Conservation (phyloP, 2,888 invertebrate genomes). For the Rhopalosiphum nymphaeae region DNA sequence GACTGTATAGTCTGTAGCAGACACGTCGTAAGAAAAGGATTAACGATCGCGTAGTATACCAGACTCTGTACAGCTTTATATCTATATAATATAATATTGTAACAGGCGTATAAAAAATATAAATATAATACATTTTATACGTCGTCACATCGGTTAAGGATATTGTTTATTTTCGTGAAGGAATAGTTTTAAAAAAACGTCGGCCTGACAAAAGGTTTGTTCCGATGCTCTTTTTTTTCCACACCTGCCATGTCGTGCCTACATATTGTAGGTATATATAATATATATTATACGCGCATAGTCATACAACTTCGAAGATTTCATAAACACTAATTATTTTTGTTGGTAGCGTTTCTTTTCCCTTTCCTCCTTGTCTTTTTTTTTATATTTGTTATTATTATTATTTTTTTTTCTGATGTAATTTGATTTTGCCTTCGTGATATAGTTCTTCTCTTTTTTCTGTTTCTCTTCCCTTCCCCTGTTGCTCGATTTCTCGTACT, state of each 20-base stretch:
- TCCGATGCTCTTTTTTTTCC: not conserved
- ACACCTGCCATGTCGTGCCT: not conserved
- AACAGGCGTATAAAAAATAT: not conserved
- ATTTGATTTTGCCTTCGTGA: slow-evolving; percentile 62
- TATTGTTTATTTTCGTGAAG: not conserved
- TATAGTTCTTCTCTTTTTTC: slow-evolving; percentile 46
- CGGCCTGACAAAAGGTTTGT: slow-evolving; percentile 12
- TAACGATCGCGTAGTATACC: not conserved
- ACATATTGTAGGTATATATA: not conserved
- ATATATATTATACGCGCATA: not conserved
- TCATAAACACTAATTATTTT: slow-evolving; percentile 57
- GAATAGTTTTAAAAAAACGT: not conserved
- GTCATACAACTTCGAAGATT: slow-evolving; percentile 8
- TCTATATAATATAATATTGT: not conserved
- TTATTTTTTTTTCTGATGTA: slow-evolving; percentile 33
- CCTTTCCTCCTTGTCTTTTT: not conserved
- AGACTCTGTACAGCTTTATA: not conserved
- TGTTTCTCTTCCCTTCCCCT: not conserved
- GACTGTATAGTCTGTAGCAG: not conserved
- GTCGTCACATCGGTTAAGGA: not conserved
- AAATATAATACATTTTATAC: not conserved
- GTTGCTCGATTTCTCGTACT: not conserved
- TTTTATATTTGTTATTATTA: slow-evolving; percentile 12
- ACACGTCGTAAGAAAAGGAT: not conserved
- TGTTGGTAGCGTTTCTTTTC: slow-evolving; percentile 21